Conservation (phyloP, 2,888 invertebrate genomes). For the Melieria picta region DNA sequence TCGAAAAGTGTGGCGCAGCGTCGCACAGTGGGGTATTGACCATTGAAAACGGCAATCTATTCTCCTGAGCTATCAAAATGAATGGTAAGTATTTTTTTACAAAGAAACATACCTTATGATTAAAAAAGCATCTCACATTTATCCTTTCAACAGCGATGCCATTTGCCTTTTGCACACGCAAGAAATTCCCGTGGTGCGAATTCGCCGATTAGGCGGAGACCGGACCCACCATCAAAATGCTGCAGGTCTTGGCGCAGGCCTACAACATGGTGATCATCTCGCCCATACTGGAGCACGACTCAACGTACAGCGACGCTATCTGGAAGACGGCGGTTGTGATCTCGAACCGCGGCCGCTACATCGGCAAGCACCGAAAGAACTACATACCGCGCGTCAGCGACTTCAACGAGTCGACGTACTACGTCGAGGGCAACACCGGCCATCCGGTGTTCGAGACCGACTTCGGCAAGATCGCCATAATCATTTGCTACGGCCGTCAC, state of each 20-base stretch:
- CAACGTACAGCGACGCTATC: slow-evolving; percentile 79
- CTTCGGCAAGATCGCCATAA: slow-evolving; percentile 89
- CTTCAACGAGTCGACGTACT: slow-evolving; percentile 97
- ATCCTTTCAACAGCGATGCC: slow-evolving; percentile 81
- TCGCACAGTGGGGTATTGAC: no score
- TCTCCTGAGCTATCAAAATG: no score
- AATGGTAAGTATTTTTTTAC: no score
- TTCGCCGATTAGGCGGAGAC: slow-evolving; percentile 89
- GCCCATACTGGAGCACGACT: slow-evolving; percentile 92
- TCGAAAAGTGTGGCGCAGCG: no score
- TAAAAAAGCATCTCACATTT: neutral
- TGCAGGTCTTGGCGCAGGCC: slow-evolving; percentile 79
- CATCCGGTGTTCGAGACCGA: slow-evolving; percentile 92
- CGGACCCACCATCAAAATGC: slow-evolving; percentile 85
- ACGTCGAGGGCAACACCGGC: slow-evolving; percentile 93
- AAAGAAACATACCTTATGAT: no score
- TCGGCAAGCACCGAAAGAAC: slow-evolving; percentile 98
- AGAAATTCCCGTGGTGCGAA: slow-evolving; percentile 90
- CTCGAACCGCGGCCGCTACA: slow-evolving; percentile 80
- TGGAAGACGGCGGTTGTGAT: slow-evolving; percentile 98
- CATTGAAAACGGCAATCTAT: no score
- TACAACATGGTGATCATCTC: slow-evolving; percentile 94
- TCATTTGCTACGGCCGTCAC: slow-evolving; percentile 98
- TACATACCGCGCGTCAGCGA: slow-evolving; percentile 97
- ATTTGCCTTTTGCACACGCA: slow-evolving; percentile 94